phyloP scores from a whole-genome alignment of 2,888 invertebrate species.

The Cantharis rustica region DNA sequence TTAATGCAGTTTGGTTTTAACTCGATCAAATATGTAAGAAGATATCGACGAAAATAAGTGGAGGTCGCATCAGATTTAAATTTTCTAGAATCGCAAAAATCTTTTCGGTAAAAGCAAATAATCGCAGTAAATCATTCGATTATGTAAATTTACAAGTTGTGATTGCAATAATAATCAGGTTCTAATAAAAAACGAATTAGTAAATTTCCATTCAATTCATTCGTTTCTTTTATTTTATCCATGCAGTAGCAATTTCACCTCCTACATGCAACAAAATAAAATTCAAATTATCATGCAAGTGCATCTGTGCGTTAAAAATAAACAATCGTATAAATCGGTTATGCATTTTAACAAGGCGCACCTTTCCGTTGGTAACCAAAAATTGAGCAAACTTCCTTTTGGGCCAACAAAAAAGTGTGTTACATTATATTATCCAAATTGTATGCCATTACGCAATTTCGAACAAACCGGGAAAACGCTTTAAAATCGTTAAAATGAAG shows the following conservation, averaged over 20 bases:
- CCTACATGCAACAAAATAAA: neutral
- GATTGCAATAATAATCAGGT: neutral
- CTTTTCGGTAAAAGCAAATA: neutral
- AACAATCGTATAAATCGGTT: slow-evolving; percentile 6
- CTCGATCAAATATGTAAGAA: neutral
- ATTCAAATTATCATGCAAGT: slow-evolving; percentile 9
- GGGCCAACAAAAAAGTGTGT: neutral
- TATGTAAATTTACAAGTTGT: neutral
- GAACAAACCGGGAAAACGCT: neutral
- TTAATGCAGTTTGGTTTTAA: neutral
- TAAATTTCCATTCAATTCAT: neutral
- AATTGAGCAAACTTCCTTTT: neutral
- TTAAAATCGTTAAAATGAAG: neutral
- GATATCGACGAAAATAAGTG: neutral
- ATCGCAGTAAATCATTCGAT: neutral
- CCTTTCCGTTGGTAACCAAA: neutral
- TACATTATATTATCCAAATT: neutral
- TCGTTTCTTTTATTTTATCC: neutral
- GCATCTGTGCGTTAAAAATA: slow-evolving; percentile 1
- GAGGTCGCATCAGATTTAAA: neutral
- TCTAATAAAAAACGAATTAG: neutral
- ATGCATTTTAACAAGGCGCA: neutral
- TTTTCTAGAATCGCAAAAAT: neutral
- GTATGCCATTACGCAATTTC: neutral
- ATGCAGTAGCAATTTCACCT: neutral